Conservation (phyloP, 2,888 invertebrate species). For the Limnephilus lunatus region DNA sequence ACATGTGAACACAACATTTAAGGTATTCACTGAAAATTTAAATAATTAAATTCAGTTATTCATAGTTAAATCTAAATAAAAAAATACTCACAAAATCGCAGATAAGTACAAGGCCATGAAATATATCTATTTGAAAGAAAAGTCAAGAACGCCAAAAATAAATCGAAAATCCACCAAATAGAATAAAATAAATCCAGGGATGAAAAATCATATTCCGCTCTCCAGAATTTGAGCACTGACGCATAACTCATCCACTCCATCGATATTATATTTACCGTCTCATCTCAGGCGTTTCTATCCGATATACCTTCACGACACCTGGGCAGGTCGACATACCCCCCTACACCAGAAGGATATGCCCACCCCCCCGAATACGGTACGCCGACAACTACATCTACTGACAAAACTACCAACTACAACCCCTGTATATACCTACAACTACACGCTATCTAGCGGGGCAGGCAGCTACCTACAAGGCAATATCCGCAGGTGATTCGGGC, state of each 20-base stretch:
- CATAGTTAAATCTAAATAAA: not conserved
- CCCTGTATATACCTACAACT: not conserved
- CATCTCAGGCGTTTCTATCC: constrained; percentile 2
- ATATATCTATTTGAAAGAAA: not conserved
- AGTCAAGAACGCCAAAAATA: not conserved
- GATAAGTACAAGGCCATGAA: not conserved
- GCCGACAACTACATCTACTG: not conserved
- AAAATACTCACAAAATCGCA: not conserved
- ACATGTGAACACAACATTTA: not conserved
- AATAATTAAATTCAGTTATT: not conserved
- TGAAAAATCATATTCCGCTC: not conserved
- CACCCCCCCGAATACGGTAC: not conserved
- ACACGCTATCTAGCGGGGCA: not conserved
- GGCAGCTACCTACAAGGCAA: constrained; percentile 13
- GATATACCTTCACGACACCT: not conserved
- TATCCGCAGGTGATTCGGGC: constrained; percentile 48
- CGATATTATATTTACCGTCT: constrained; percentile 12
- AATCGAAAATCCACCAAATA: not conserved
- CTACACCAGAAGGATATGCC: not conserved
- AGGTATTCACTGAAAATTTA: not conserved
- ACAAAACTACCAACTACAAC: not conserved
- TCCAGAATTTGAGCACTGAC: not conserved
- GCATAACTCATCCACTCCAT: not conserved
- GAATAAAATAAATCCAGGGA: not conserved
- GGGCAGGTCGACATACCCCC: not conserved